These are phyloP conservation scores for Catocala sponsa DNA, from an alignment of 2,888 invertebrate species.

Conservation along the genomic window DNA sequence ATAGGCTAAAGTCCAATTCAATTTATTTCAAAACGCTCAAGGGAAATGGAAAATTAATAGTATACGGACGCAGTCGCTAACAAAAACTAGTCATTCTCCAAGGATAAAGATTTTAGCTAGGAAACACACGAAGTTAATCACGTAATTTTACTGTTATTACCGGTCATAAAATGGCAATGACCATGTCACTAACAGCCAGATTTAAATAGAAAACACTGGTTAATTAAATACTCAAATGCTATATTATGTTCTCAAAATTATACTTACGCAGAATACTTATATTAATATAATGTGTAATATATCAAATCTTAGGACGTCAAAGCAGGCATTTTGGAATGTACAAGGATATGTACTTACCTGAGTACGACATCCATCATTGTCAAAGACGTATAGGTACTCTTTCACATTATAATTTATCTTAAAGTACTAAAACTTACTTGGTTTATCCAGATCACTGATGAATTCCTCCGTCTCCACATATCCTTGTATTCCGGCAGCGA, in stretches of 20 bases:
- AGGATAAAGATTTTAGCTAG: not conserved
- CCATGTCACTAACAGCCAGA: not conserved
- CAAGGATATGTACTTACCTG: not conserved
- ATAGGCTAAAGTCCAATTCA: too few relatives aligned
- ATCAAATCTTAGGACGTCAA: not conserved
- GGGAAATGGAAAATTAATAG: too few relatives aligned
- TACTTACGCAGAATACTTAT: not conserved
- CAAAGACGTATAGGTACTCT: slow-evolving; percentile 1
- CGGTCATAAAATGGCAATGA: not conserved
- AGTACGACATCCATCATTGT: slow-evolving; percentile 1
- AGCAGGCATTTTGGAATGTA: not conserved
- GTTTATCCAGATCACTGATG: slow-evolving; percentile 88
- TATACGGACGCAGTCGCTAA: not conserved
- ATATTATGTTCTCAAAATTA: not conserved
- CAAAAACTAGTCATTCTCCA: not conserved
- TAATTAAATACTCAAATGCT: not conserved
- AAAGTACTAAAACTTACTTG: slow-evolving; percentile 73
- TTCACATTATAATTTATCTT: not conserved
- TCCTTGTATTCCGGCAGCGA: slow-evolving; percentile 73
- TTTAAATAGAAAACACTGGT: not conserved
- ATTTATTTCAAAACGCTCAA: too few relatives aligned
- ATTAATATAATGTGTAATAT: not conserved
- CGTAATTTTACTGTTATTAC: slow-evolving; percentile 4
- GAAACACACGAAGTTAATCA: slow-evolving; percentile 4
- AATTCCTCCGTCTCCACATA: slow-evolving; percentile 86